These are phyloP conservation scores for Cyrtodaria siliqua DNA, from an alignment of 2,888 invertebrate genomes.

Conservation along the genomic window DNA sequence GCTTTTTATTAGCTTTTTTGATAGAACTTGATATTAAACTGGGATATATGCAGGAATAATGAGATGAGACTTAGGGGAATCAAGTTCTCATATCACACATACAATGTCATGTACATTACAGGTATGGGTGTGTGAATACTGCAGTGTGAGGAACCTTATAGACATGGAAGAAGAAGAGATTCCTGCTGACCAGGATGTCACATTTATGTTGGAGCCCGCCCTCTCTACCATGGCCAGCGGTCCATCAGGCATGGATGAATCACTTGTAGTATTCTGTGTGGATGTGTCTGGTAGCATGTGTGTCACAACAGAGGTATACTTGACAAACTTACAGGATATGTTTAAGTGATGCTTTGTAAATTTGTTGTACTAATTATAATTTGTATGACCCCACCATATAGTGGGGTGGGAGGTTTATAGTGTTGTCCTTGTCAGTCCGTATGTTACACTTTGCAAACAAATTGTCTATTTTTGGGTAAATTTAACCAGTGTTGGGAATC, in stretches of 20 bases:
- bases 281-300: conserved; percentile 86
- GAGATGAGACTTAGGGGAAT: background rate
- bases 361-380: too few species aligned
- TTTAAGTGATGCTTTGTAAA: too few species aligned
- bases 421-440: too few species aligned
- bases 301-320: conserved; percentile 83
- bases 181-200: conserved; percentile 80
- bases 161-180: conserved; percentile 83
- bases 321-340: too few species aligned
- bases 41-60: background rate
- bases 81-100: background rate
- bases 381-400: too few species aligned
- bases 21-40: too few species aligned
- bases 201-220: conserved; percentile 83
- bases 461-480: too few species aligned
- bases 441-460: too few species aligned
- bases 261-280: conserved; percentile 84
- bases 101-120: too few species aligned
- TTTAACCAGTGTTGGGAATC: too few species aligned
- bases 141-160: conserved; percentile 72
- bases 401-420: too few species aligned
- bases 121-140: conserved; percentile 84
- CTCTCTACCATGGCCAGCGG: conserved; percentile 78
- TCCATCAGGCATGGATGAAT: conserved; percentile 78
- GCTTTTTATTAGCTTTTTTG: too few species aligned